Conservation (phyloP, 1,140 invertebrate species). For the Hylyphantes graminicola region DNA sequence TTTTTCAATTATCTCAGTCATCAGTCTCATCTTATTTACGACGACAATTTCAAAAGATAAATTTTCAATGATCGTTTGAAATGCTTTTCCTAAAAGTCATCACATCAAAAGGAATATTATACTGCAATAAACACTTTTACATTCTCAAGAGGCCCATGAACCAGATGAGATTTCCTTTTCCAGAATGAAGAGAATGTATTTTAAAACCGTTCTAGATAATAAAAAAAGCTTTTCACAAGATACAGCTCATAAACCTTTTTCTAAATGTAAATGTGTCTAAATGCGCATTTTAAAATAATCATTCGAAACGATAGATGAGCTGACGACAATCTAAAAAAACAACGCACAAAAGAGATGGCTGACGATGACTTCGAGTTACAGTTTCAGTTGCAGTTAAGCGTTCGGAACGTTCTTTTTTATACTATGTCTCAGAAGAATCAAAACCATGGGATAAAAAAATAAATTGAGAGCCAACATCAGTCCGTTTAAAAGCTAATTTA, state of each 20-base stretch:
- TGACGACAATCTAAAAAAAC: slow-evolving; percentile 42
- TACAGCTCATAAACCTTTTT: slow-evolving; percentile 41
- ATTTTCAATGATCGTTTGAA: too few relatives aligned
- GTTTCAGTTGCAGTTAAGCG: slow-evolving; percentile 16
- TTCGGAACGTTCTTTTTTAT: slow-evolving; percentile 28
- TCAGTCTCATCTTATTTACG: too few relatives aligned
- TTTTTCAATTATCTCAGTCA: too few relatives aligned
- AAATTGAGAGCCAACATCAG: slow-evolving; percentile 42
- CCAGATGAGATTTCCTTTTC: slow-evolving; percentile 40
- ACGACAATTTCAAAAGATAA: too few relatives aligned
- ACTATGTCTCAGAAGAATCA: slow-evolving; percentile 21
- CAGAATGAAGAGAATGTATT: slow-evolving; percentile 6
- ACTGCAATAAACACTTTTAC: slow-evolving; percentile 37
- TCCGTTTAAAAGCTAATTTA: slow-evolving; percentile 59
- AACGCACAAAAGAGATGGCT: slow-evolving; percentile 22
- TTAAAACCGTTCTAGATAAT: slow-evolving; percentile 48
- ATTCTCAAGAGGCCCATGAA: slow-evolving; percentile 33
- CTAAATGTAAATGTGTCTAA: slow-evolving; percentile 50
- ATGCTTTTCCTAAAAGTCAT: background rate
- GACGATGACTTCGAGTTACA: slow-evolving; percentile 37
- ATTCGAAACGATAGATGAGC: slow-evolving; percentile 33
- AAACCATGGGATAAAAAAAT: slow-evolving; percentile 21
- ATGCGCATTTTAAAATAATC: slow-evolving; percentile 35
- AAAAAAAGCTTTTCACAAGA: slow-evolving; percentile 36
- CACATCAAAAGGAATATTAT: slow-evolving; percentile 26